A percentile compares a stretch with the other conserved stretches of the same genome.
phyloP scores from a whole-genome alignment of 2,113 vertebrate species.

The Pterocles gutturalis region DNA sequence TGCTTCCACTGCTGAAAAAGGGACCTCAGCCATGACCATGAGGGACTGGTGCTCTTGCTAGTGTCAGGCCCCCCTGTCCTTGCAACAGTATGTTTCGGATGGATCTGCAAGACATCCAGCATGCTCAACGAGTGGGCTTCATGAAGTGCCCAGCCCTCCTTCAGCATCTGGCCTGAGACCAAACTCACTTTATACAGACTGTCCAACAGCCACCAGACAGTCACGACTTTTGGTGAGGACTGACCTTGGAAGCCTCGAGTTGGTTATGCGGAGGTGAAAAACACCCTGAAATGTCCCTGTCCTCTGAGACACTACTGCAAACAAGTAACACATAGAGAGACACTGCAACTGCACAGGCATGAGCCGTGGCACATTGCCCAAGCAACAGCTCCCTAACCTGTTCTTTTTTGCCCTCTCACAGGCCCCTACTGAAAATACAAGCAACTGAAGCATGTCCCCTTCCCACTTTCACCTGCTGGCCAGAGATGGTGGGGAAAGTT shows the following conservation, averaged over 20 bases:
- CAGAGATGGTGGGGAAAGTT: background rate
- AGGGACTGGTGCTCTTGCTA: background rate
- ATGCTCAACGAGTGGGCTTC: accelerated
- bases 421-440: background rate
- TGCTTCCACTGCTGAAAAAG: background rate
- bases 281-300: background rate
- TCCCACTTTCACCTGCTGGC: background rate
- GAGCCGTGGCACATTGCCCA: too few relatives aligned
- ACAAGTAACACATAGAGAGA: background rate
- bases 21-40: background rate
- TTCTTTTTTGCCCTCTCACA: background rate
- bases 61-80: background rate
- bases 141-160: background rate
- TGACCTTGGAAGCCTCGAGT: background rate
- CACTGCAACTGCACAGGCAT: background rate
- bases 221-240: background rate
- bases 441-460: background rate
- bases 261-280: background rate
- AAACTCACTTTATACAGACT: background rate
- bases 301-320: background rate
- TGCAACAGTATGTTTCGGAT: accelerated
- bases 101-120: too few relatives aligned
- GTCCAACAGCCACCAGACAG: background rate
- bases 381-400: background rate
- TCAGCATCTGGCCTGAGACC: background rate